These are phyloP conservation scores for Phaedon cochleariae DNA, from an alignment of 2,888 invertebrate genomes.

Conservation along the genomic window DNA sequence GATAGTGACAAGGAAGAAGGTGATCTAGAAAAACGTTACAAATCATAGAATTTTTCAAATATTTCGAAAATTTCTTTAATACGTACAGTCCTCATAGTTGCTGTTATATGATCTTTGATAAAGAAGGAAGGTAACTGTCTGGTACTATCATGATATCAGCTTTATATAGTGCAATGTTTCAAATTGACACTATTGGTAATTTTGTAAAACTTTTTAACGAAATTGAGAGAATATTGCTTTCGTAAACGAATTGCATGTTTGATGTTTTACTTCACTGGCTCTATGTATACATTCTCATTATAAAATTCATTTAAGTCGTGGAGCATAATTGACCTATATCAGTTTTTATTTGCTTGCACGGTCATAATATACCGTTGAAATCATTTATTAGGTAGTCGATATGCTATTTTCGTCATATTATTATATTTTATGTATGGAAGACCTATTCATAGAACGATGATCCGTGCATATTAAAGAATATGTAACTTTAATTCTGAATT, in stretches of 20 bases:
- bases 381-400: neutral
- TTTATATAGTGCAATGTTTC: neutral
- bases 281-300: neutral
- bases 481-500: too few species aligned
- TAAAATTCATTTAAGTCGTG: neutral
- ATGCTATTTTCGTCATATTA: neutral
- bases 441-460: too few species aligned
- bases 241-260: neutral
- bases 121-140: neutral
- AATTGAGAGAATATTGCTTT: neutral
- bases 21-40: neutral
- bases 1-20: neutral
- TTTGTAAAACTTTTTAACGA: neutral
- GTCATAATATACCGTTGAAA: neutral
- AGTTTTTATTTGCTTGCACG: neutral
- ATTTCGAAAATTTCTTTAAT: too few species aligned
- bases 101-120: neutral
- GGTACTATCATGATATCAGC: neutral
- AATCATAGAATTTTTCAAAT: too few species aligned
- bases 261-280: neutral
- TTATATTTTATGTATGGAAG: too few species aligned
- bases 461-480: too few species aligned
- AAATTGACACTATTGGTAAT: neutral
- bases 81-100: neutral
- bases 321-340: neutral